Base-by-base conservation (phyloP, 2,888 invertebrate species). In the Pogonocherus hispidulus region DNA sequence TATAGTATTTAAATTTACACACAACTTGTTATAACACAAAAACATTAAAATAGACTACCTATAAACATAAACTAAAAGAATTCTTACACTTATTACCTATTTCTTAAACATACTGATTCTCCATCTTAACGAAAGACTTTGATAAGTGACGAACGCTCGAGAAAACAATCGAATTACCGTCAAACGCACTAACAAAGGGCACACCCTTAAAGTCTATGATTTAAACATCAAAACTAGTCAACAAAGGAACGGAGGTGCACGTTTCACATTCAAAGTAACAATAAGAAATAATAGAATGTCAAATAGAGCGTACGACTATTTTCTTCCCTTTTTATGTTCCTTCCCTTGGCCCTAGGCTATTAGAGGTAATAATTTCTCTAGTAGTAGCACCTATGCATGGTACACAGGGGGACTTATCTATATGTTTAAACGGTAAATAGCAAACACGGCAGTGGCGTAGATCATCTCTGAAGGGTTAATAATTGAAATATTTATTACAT, bases 331-430 rank as follows among this genome's bases (percentile, higher is more conserved):
- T 59, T 66, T 70, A 64, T 64, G 62, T 19, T 54, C 63, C 56
- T 63, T 65, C 60, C 69, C 65, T 41, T 5, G 47, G 60, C 72
- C 68, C 62, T 63, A 57, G 74, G 71, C 78, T 76, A 77, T 78
- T 78, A 78, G 76, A 76, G 73, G 78, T 78, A 77, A 78, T 78
- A 78, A 78, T 76, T 77, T 76, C 72, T 74, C 76, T 76, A 75
- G 75, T 75, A 72, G 41, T 41, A 5, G 41, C n/a, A 14, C 41
- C 41, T n/a, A 71, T 72, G 70, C 70, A 59, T 68, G 73, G 67
- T 59, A 67, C 70, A 16, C 37, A 62, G 67, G 72, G 73, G 74
- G 67, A 71, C 65, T 66, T 66, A 70, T 70, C 70, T 64, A 51
- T n/a, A n/a, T 51, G 62, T 73, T 75, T 75, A 76, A 76, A 73